A percentile compares a stretch with the other conserved stretches of the same genome.
These are phyloP conservation scores for Aphaenogaster rudis DNA, from an alignment of 1,140 invertebrate species.

Conservation along the genomic window DNA sequence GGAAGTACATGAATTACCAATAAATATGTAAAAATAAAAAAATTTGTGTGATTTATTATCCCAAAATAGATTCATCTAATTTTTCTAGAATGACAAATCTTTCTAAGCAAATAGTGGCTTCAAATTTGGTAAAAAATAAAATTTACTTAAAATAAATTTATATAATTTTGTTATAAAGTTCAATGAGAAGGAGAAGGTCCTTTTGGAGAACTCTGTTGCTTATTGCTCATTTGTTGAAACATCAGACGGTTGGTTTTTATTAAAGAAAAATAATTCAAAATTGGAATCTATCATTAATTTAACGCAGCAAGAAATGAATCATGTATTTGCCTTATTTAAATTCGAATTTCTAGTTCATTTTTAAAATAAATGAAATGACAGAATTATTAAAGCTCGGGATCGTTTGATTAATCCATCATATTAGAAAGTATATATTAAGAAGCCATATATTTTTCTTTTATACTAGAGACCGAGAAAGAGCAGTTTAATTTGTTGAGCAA, in stretches of 20 bases:
- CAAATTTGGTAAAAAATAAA: neutral
- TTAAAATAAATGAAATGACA: neutral
- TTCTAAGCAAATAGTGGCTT: neutral
- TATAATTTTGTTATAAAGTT: neutral
- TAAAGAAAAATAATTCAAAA: neutral
- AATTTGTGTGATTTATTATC: neutral
- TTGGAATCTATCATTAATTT: neutral
- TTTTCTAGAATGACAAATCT: neutral
- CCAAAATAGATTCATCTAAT: neutral
- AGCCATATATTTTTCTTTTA: too few species aligned
- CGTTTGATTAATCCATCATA: neutral
- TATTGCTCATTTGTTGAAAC: neutral
- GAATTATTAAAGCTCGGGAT: neutral
- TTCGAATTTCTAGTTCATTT: neutral
- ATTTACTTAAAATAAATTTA: neutral
- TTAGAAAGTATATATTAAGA: too few species aligned
- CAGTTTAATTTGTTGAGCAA: neutral
- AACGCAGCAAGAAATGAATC: neutral
- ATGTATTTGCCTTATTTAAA: neutral
- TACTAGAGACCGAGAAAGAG: neutral
- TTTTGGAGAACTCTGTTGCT: neutral
- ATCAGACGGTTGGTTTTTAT: neutral
- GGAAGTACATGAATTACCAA: neutral
- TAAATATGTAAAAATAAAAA: slow-evolving; percentile 21
- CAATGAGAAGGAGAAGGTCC: neutral